These are phyloP conservation scores for Flabesymbios commensalis DNA, from an alignment of 2,888 invertebrate species.

Conservation along the genomic window DNA sequence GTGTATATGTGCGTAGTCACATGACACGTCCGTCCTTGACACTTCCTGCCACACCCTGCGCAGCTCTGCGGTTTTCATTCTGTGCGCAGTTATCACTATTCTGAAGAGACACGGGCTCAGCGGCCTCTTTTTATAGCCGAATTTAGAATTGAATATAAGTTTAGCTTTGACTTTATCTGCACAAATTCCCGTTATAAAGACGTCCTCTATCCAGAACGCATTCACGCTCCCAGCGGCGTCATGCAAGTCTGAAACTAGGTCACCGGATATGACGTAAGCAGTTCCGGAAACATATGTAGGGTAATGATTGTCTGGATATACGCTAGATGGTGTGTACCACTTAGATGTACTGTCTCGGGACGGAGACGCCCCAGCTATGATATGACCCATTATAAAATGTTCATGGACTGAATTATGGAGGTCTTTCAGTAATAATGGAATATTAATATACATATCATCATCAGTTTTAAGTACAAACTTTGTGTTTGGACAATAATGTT, in stretches of 20 bases:
- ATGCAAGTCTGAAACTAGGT: constrained; percentile 18
- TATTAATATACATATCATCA: constrained; percentile 7
- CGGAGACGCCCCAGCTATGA: constrained; percentile 12
- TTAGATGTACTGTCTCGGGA: neutral
- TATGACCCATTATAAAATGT: constrained; percentile 11
- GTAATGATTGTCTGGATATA: constrained; percentile 1
- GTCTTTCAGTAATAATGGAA: constrained; percentile 1
- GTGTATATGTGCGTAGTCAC: no score
- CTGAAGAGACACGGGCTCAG: no score
- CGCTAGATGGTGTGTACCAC: constrained; percentile 3
- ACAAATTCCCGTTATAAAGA: constrained; percentile 76
- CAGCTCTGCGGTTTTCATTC: no score
- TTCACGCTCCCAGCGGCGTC: neutral
- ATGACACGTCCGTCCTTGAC: no score
- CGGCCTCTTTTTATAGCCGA: neutral
- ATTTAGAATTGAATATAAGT: neutral
- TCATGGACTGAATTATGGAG: constrained; percentile 1
- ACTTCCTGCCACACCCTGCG: no score
- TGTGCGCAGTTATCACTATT: no score
- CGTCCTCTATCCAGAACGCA: constrained; percentile 71
- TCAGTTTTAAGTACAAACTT: constrained; percentile 6
- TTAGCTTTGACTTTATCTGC: neutral
- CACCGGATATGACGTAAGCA: constrained; percentile 32
- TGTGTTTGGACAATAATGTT: neutral
- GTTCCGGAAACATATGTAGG: constrained; percentile 29